Percentiles rank a stretch among this genome's conserved stretches.
Evolutionary conservation across 2,888 invertebrate genomes (phyloP).

Genomic region (Calliopum simillimum): DNA sequence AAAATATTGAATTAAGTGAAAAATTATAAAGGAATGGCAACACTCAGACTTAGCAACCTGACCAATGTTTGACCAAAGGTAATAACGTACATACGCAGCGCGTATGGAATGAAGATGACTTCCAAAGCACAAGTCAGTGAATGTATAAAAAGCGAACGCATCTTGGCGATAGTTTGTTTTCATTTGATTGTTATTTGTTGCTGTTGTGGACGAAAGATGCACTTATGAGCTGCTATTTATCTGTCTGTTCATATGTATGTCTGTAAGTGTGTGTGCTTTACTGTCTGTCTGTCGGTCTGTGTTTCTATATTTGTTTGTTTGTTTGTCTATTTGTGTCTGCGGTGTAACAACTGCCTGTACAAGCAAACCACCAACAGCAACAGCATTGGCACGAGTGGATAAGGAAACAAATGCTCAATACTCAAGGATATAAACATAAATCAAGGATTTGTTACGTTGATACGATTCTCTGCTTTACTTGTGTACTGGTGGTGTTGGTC

Average conservation of each 20-base stretch:
- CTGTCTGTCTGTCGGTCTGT: neutral
- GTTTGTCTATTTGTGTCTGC: slow-evolving; percentile 7
- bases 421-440: slow-evolving; percentile 21
- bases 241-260: slow-evolving; percentile 19
- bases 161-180: slow-evolving; percentile 53
- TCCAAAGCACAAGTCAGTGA: neutral
- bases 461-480: neutral
- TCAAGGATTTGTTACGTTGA: slow-evolving; percentile 27
- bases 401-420: slow-evolving; percentile 31
- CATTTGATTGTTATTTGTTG: slow-evolving; percentile 51
- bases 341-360: slow-evolving; percentile 9
- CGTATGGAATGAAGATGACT: neutral
- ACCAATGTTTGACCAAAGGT: neutral
- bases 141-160: neutral
- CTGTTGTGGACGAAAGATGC: slow-evolving; percentile 14
- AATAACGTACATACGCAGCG: neutral
- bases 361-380: slow-evolving; percentile 45
- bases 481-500: neutral
- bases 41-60: neutral
- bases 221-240: slow-evolving; percentile 25
- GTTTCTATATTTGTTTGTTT: neutral
- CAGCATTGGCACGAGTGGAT: slow-evolving; percentile 30
- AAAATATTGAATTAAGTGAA: too few relatives aligned
- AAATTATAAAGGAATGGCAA: neutral
- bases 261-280: slow-evolving; percentile 1